Evolutionary conservation across 2,888 invertebrate genomes (phyloP).

Genomic region (Hedychridium roseum): DNA sequence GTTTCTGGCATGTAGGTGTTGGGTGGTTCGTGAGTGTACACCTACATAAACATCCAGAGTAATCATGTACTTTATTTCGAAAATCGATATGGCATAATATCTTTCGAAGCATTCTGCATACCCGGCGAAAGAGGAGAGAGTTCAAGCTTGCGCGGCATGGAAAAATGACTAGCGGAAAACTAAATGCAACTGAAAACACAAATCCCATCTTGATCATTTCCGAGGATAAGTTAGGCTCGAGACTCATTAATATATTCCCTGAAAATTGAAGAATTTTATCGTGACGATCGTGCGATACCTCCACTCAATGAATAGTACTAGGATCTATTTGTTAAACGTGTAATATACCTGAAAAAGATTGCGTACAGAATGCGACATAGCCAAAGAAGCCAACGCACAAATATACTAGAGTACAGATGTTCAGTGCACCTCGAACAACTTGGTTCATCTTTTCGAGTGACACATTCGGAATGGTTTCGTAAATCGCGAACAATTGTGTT

Average conservation of each 20-base stretch:
- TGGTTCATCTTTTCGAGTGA: conserved; percentile 88
- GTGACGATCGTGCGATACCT: too few relatives aligned
- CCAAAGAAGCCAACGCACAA: conserved; percentile 93
- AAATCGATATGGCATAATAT: too few relatives aligned
- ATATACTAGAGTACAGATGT: conserved; percentile 90
- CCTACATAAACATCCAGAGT: conserved; percentile 61
- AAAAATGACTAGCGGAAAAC: conserved; percentile 96
- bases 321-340: neutral
- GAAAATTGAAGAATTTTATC: too few relatives aligned
- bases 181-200: conserved; percentile 92
- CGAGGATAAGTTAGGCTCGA: conserved; percentile 81
- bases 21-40: conserved; percentile 73
- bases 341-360: conserved; percentile 74
- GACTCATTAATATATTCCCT: conserved; percentile 91
- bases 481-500: conserved; percentile 94
- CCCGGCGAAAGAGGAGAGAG: conserved; percentile 87
- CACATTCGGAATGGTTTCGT: conserved; percentile 87
- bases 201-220: conserved; percentile 95
- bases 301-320: conserved; percentile 4
- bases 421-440: conserved; percentile 87
- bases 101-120: conserved; percentile 64
- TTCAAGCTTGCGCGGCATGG: conserved; percentile 94
- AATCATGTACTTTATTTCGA: neutral
- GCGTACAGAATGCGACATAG: conserved; percentile 86
- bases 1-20: conserved; percentile 82